Percentiles rank a stretch among this genome's conserved stretches.
phyloP scores from a whole-genome alignment of 2,888 invertebrate species.

The Digitonthophagus gazella region DNA sequence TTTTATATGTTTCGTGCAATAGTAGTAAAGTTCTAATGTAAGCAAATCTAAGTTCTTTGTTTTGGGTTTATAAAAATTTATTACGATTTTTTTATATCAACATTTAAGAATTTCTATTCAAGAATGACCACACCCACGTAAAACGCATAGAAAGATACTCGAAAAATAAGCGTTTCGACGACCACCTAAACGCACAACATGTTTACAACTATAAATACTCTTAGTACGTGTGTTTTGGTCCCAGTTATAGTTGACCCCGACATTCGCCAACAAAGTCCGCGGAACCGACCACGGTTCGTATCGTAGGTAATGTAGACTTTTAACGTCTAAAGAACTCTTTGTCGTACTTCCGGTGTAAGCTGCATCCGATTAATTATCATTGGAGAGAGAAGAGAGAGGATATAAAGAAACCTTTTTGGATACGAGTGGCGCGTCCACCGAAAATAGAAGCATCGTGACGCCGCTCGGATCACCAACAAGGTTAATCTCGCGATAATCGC shows the following conservation, averaged over 20 bases:
- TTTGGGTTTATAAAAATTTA: too few relatives aligned
- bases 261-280: neutral
- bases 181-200: conserved; percentile 19
- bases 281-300: neutral
- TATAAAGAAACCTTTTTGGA: neutral
- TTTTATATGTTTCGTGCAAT: too few relatives aligned
- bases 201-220: conserved; percentile 28
- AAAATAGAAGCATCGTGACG: neutral
- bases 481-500: neutral
- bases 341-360: too few relatives aligned
- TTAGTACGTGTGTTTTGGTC: conserved; percentile 22
- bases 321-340: neutral
- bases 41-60: too few relatives aligned
- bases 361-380: too few relatives aligned
- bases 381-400: too few relatives aligned
- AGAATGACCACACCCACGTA: neutral
- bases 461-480: neutral
- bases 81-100: too few relatives aligned
- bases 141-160: conserved; percentile 6
- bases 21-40: too few relatives aligned
- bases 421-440: neutral
- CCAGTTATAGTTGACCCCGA: neutral
- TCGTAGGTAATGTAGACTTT: neutral
- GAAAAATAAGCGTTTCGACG: neutral
- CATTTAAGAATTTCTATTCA: neutral